Base-by-base conservation (phyloP, 2,113 vertebrate genomes). In the Tympanuchus pallidicinctus region DNA sequence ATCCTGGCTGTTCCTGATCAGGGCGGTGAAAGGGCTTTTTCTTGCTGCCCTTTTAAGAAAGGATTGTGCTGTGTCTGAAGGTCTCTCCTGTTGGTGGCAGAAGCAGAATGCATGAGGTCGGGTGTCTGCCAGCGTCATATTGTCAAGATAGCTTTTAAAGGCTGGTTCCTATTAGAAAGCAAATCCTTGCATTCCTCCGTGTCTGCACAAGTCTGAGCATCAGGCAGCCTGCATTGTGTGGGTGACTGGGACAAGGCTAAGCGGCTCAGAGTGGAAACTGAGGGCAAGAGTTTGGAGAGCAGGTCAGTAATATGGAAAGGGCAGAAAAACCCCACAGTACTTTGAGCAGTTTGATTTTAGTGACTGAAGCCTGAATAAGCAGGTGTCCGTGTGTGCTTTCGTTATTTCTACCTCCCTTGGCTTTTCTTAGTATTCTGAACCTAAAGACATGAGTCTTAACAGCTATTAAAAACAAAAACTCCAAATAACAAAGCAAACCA, bases 91-190 rank as follows among this genome's bases (percentile, higher is more conserved):
- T 36, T 66, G 64, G 57, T 69, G 45, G 59, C 86, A 90, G 82
- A 75, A 78, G 65, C 32, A 52, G 42, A 90, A 88, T 66, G 47
- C 12, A 3, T 7, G 61, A 87, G 81, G 66, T 86, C 59, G 28
- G 34, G 40, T 75, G 47, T 40, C 54, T 82, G 38, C 80, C 52
- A 42, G 61, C 13, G 32, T 69, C 3, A 2, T 25, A 38, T 77
- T 67, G 38, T 74, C 3, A 6, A 77, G 65, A 57, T 54, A 32
- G 13, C 48, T n/a, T 64, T n/a, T 25, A 52, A 27, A 42, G 61
- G 76, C 48, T 54, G 63, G 38, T 88, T 91, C 94, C 36, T 85
- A 60, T n/a, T 61, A 80, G 82, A 83, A 88, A 81, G 42, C 8
- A 69, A 90, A 77, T 72, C 79, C n/a, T 71, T 48, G 52, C 38